These are phyloP conservation scores for Fragum fragum DNA, from an alignment of 2,888 invertebrate genomes.

Conservation along the genomic window DNA sequence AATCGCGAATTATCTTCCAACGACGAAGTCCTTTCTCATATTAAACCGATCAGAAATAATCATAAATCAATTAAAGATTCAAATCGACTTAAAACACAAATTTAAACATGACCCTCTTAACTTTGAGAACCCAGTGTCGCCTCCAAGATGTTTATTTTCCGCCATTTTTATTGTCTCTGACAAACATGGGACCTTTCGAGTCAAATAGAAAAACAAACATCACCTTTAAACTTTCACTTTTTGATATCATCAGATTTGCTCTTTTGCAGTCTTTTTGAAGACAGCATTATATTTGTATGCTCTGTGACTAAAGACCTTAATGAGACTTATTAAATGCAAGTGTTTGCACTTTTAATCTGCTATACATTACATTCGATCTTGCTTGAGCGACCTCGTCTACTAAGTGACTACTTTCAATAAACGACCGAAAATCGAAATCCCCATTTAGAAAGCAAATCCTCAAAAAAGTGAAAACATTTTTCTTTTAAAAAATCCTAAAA, in stretches of 20 bases:
- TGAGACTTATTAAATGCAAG: too few species aligned
- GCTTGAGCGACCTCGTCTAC: too few species aligned
- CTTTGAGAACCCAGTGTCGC: constrained; percentile 38
- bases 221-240: constrained; percentile 25
- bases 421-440: too few species aligned
- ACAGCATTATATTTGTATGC: too few species aligned
- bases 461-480: too few species aligned
- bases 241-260: neutral
- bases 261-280: neutral
- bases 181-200: constrained; percentile 61
- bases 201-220: constrained; percentile 71
- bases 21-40: neutral
- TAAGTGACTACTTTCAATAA: too few species aligned
- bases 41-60: neutral
- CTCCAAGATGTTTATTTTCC: constrained; percentile 60
- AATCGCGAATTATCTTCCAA: neutral
- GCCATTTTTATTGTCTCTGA: constrained; percentile 63
- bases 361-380: too few species aligned
- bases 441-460: too few species aligned
- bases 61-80: constrained; percentile 24
- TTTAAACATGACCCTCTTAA: constrained; percentile 2
- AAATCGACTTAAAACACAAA: constrained; percentile 20
- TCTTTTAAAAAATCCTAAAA: too few species aligned
- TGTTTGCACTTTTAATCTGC: too few species aligned
- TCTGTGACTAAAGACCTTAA: too few species aligned